Conservation (phyloP, 2,113 vertebrate species). For the Dolichallabes microphthalmus region DNA sequence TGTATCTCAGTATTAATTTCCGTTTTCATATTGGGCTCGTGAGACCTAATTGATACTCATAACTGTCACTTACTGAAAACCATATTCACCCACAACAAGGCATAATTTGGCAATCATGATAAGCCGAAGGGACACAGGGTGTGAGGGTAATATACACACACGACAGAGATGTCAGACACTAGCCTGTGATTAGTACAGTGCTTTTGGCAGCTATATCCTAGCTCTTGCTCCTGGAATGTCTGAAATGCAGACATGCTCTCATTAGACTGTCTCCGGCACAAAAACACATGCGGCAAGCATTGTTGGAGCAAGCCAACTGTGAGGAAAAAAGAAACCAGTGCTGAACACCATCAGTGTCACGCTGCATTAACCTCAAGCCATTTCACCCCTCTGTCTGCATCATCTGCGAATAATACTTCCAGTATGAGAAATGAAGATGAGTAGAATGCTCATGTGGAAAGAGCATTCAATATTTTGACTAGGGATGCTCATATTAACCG, state of each 20-base stretch:
- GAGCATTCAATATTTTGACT: slow-evolving; percentile 25
- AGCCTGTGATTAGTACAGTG: slow-evolving; percentile 78
- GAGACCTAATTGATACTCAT: slow-evolving; percentile 20
- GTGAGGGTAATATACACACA: slow-evolving; percentile 27
- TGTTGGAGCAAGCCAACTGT: slow-evolving; percentile 71
- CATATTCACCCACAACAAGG: slow-evolving; percentile 1
- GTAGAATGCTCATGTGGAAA: not conserved
- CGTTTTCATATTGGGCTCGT: not conserved
- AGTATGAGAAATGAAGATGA: not conserved
- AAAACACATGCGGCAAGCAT: slow-evolving; percentile 73
- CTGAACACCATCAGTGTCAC: slow-evolving; percentile 72
- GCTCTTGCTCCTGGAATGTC: slow-evolving; percentile 68
- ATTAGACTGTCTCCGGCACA: slow-evolving; percentile 74
- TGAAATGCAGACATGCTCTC: slow-evolving; percentile 70
- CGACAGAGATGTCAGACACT: slow-evolving; percentile 58
- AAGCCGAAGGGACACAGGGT: slow-evolving; percentile 12
- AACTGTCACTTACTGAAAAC: slow-evolving; percentile 13
- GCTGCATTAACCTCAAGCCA: slow-evolving; percentile 67
- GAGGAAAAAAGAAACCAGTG: slow-evolving; percentile 73
- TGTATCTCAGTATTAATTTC: not conserved
- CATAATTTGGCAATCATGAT: slow-evolving; percentile 4
- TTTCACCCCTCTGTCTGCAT: slow-evolving; percentile 28
- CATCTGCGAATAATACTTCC: slow-evolving; percentile 7
- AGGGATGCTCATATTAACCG: too few species aligned
- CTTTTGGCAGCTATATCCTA: slow-evolving; percentile 77